These are phyloP conservation scores for Melanerpes aurifrons DNA, from an alignment of 2,113 vertebrate species.

Conservation along the genomic window DNA sequence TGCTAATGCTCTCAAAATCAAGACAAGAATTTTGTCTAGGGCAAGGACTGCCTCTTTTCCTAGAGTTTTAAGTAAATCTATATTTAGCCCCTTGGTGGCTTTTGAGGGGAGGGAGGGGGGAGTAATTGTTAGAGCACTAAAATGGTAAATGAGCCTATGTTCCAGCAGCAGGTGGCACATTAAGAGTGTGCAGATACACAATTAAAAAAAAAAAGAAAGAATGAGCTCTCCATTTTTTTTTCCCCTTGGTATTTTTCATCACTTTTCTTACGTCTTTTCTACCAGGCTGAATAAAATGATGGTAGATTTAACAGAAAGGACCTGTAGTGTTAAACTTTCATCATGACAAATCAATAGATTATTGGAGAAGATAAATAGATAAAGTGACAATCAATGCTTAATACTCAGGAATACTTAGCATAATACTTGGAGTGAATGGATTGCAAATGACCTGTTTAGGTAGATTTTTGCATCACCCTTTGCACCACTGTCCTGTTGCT, in stretches of 20 bases:
- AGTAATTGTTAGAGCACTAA: slow-evolving; percentile 44
- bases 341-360: background rate
- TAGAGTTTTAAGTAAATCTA: slow-evolving; percentile 48
- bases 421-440: background rate
- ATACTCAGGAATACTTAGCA: background rate
- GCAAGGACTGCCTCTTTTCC: slow-evolving; percentile 5
- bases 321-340: background rate
- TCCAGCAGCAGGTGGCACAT: slow-evolving; percentile 49
- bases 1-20: slow-evolving; percentile 38
- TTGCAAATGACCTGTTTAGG: rapidly evolving
- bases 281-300: background rate
- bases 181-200: slow-evolving; percentile 5
- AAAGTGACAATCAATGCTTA: background rate
- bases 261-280: background rate
- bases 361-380: background rate
- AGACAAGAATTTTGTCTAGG: slow-evolving; percentile 30
- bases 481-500: background rate
- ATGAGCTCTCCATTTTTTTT: background rate
- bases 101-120: slow-evolving; percentile 11
- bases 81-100: slow-evolving; percentile 18
- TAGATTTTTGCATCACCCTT: background rate
- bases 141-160: slow-evolving; percentile 37
- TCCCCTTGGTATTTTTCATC: background rate
- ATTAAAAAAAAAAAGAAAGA: background rate
- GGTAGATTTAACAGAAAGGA: background rate